A percentile compares a stretch with the other conserved stretches of the same genome.
phyloP scores from a whole-genome alignment of 2,113 vertebrate species.

The Alces alces region DNA sequence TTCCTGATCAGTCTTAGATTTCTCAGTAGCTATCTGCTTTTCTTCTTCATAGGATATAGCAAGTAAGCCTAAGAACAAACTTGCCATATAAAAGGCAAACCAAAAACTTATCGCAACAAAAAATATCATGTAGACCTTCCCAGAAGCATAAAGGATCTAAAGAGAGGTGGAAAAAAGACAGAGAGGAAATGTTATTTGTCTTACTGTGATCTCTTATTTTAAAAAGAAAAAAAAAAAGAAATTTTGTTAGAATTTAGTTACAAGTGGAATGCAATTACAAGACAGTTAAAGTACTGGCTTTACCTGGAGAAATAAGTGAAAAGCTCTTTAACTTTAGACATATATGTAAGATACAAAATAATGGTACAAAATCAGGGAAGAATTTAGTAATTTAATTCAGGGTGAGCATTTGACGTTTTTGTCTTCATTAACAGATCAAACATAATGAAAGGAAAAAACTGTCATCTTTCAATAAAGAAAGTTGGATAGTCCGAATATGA shows the following conservation, averaged over 20 bases:
- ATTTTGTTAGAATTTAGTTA: background rate
- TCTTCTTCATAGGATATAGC: slow-evolving; percentile 88
- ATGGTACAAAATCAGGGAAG: background rate
- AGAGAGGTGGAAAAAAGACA: background rate
- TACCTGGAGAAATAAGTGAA: background rate
- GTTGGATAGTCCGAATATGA: background rate
- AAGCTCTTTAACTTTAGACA: background rate
- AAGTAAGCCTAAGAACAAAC: slow-evolving; percentile 87
- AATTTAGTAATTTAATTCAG: background rate
- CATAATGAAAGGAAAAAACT: background rate
- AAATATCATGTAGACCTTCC: slow-evolving; percentile 76
- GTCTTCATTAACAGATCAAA: background rate
- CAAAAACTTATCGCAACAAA: slow-evolving; percentile 89
- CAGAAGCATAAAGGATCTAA: slow-evolving; percentile 86
- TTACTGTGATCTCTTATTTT: background rate
- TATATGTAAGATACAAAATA: background rate
- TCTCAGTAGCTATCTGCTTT: slow-evolving; percentile 80
- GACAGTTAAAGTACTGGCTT: background rate
- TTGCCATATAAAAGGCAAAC: slow-evolving; percentile 89
- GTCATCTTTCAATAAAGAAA: background rate
- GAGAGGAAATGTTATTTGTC: background rate
- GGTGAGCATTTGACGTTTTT: background rate
- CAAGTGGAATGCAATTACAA: background rate
- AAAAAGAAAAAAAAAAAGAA: background rate
- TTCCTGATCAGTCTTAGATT: slow-evolving; percentile 77